Conservation (phyloP, 2,888 invertebrate genomes). For the Polylopha cassiicola region DNA sequence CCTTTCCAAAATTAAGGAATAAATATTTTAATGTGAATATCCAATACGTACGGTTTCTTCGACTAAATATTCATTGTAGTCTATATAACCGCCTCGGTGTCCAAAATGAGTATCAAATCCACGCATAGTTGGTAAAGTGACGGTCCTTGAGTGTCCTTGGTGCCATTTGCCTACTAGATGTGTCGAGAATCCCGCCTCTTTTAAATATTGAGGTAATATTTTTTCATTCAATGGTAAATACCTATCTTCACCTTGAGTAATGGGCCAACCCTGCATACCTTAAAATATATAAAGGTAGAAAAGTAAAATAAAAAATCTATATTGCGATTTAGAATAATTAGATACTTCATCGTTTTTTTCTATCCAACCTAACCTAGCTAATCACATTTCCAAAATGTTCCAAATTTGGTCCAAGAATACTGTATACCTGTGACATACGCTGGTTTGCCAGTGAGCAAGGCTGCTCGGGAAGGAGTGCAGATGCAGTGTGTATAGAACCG, state of each 20-base stretch:
- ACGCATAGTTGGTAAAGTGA: slow-evolving; percentile 82
- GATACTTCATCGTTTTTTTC: no score
- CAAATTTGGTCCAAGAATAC: slow-evolving; percentile 1
- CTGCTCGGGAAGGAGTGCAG: slow-evolving; percentile 90
- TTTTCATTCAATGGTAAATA: slow-evolving; percentile 66
- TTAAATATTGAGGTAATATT: slow-evolving; percentile 79
- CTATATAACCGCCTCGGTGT: slow-evolving; percentile 88
- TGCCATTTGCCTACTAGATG: slow-evolving; percentile 91
- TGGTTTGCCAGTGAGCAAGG: slow-evolving; percentile 89
- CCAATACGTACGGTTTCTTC: slow-evolving; percentile 48
- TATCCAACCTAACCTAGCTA: no score
- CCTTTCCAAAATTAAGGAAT: no score
- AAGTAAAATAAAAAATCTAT: slow-evolving; percentile 4
- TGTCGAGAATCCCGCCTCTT: slow-evolving; percentile 82
- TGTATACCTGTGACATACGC: slow-evolving; percentile 86
- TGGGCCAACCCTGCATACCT: slow-evolving; percentile 70
- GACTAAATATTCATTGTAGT: slow-evolving; percentile 81
- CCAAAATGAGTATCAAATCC: slow-evolving; percentile 92
- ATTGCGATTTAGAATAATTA: no score
- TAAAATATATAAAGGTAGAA: slow-evolving; percentile 19
- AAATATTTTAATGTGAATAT: not conserved
- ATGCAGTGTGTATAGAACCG: slow-evolving; percentile 89
- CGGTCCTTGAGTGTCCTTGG: slow-evolving; percentile 72
- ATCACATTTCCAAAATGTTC: not conserved
- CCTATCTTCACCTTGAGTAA: slow-evolving; percentile 61